These are phyloP conservation scores for Apantesis nais DNA, from an alignment of 2,888 invertebrate species.

Conservation along the genomic window DNA sequence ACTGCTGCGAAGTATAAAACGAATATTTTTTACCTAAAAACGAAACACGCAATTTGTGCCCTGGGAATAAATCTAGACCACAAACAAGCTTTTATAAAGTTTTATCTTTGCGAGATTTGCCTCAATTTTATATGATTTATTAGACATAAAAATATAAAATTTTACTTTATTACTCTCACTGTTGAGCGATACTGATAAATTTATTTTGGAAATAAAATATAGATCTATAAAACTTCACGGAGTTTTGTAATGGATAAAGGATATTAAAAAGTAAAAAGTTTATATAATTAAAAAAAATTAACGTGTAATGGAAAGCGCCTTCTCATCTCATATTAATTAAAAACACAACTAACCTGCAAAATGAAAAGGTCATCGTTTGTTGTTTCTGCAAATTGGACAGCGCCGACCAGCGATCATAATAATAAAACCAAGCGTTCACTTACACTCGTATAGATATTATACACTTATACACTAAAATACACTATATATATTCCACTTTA, in stretches of 20 bases:
- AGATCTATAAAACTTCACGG: conserved; percentile 38
- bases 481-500: conserved; percentile 45
- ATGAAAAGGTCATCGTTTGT: conserved; percentile 74
- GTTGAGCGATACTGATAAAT: conserved; percentile 34
- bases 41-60: conserved; percentile 4
- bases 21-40: conserved; percentile 14
- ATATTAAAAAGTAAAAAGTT: conserved; percentile 38
- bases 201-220: conserved; percentile 31
- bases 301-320: conserved; percentile 25
- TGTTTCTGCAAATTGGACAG: conserved; percentile 68
- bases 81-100: conserved; percentile 11
- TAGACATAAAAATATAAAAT: conserved; percentile 41
- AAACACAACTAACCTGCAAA: conserved; percentile 80
- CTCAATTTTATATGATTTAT: conserved; percentile 25
- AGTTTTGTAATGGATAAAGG: conserved; percentile 29
- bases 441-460: conserved; percentile 51
- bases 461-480: conserved; percentile 56
- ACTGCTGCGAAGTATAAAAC: conserved; percentile 22
- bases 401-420: conserved; percentile 57
- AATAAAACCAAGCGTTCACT: conserved; percentile 56
- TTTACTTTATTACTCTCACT: conserved; percentile 31
- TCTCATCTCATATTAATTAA: conserved; percentile 67
- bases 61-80: conserved; percentile 1
- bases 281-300: conserved; percentile 34
- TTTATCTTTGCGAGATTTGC: conserved; percentile 8